Percentiles rank a stretch among this genome's conserved stretches.
Conservation (phyloP, 2,797 vertebrate genomes). For the Huso huso region DNA sequence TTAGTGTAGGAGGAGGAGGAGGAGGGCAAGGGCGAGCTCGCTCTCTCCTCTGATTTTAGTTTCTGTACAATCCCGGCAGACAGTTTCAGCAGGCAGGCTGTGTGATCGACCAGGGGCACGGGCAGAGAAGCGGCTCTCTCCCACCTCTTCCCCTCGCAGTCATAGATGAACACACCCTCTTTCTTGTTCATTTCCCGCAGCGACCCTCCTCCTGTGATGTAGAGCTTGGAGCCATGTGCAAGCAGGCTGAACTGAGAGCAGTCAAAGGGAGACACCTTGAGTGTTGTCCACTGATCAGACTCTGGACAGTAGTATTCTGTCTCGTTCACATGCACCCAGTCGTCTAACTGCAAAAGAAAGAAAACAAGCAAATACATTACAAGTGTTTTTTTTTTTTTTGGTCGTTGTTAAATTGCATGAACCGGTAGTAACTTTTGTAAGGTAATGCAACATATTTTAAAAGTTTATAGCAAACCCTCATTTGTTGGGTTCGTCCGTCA, state of each 20-base stretch:
- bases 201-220: conserved; percentile 25
- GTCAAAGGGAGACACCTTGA: conserved; percentile 14
- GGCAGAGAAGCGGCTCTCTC: conserved; percentile 32
- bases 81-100: conserved; percentile 32
- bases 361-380: no score
- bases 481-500: no score
- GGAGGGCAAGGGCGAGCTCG: neutral
- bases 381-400: no score
- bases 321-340: conserved; percentile 35
- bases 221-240: conserved; percentile 12
- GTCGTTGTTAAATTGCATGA: no score
- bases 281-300: conserved; percentile 38
- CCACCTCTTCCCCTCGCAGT: conserved; percentile 21
- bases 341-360: conserved; percentile 20
- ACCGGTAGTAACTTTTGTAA: no score
- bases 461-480: no score
- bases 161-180: conserved; percentile 28
- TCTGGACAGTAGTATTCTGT: conserved; percentile 36
- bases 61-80: conserved; percentile 3
- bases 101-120: conserved; percentile 32
- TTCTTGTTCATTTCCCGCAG: conserved; percentile 34
- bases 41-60: neutral
- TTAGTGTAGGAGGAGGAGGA: conserved; percentile 13
- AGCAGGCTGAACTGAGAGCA: conserved; percentile 40
- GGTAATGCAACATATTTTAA: no score